Conservation (phyloP, 2,113 vertebrate species). For the Lepus americanus region DNA sequence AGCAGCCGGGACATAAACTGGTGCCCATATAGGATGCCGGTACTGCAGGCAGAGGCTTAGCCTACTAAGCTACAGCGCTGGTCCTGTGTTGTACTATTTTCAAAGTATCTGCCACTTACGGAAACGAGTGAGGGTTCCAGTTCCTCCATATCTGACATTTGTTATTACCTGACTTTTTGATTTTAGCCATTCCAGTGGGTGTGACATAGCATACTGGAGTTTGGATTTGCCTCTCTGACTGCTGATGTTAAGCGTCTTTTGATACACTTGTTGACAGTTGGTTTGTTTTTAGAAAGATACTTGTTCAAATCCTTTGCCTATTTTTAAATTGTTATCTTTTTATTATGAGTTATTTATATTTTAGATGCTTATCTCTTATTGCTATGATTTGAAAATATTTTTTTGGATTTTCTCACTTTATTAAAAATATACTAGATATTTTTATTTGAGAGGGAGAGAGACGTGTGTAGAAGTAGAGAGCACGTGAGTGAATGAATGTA, state of each 20-base stretch:
- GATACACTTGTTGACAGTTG: neutral
- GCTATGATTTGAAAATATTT: slow-evolving; percentile 23
- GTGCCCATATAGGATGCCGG: too few relatives aligned
- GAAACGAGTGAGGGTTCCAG: neutral
- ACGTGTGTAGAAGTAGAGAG: too few relatives aligned
- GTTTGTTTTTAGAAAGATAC: neutral
- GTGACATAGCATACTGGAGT: neutral
- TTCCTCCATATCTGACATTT: neutral
- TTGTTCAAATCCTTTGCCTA: neutral
- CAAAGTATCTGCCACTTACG: neutral
- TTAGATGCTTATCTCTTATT: neutral
- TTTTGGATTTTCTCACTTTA: neutral
- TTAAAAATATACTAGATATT: too few relatives aligned
- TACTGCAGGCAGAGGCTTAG: too few relatives aligned
- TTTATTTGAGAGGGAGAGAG: too few relatives aligned
- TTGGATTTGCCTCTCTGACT: slow-evolving; percentile 25
- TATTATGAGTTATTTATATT: slow-evolving; percentile 31
- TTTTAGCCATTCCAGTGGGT: neutral
- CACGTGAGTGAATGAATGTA: too few relatives aligned
- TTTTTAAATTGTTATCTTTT: slow-evolving; percentile 1
- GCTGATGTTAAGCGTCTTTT: neutral
- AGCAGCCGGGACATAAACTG: too few relatives aligned
- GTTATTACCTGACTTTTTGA: neutral
- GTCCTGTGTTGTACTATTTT: neutral
- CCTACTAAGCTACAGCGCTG: too few relatives aligned